Evolutionary conservation across 2,113 vertebrate species (phyloP).

Genomic region (Grantiella picta): DNA sequence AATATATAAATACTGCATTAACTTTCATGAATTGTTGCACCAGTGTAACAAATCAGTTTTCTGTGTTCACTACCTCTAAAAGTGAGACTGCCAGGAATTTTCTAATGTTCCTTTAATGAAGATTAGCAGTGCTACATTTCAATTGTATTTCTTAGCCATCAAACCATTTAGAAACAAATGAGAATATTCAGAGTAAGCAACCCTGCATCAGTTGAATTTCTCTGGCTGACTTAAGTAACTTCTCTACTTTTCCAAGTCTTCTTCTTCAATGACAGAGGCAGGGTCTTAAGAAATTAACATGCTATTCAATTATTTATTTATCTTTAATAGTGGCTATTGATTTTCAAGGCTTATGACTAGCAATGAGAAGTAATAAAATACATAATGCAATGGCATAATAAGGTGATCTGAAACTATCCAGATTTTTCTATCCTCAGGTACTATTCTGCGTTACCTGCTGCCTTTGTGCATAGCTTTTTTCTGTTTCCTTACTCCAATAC

Average conservation of each 20-base stretch:
- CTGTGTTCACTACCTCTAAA: not conserved
- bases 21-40: not conserved
- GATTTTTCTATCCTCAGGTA: not conserved
- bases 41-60: not conserved
- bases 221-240: not conserved
- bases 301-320: not conserved
- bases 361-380: not conserved
- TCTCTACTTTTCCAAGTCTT: not conserved
- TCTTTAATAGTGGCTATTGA: not conserved
- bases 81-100: not conserved
- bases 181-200: not conserved
- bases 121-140: not conserved
- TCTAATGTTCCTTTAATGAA: not conserved
- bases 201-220: not conserved
- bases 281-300: not conserved
- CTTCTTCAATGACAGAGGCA: not conserved
- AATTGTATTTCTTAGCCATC: not conserved
- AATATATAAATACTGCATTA: not conserved
- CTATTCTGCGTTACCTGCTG: not conserved
- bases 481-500: not conserved
- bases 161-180: not conserved
- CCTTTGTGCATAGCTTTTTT: not conserved
- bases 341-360: not conserved
- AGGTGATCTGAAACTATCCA: not conserved
- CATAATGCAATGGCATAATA: not conserved